A percentile compares a stretch with the other conserved stretches of the same genome.
These are phyloP conservation scores for Linurgus olivaceus DNA, from an alignment of 2,797 vertebrate species.

Conservation along the genomic window DNA sequence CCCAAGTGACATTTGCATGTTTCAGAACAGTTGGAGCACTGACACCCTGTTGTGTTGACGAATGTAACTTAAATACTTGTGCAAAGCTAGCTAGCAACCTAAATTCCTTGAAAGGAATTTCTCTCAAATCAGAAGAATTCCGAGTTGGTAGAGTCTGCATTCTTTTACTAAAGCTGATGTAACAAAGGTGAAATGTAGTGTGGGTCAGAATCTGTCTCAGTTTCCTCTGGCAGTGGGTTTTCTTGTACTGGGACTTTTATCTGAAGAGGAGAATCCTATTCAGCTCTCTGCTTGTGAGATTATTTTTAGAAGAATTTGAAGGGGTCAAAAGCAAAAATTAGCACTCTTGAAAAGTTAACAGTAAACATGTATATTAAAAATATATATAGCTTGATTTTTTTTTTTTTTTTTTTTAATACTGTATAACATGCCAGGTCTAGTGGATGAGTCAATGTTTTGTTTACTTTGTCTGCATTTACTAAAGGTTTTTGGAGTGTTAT, in stretches of 20 bases:
- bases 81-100: not conserved
- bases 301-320: not conserved
- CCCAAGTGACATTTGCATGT: not conserved
- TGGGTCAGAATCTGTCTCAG: not conserved
- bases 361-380: not conserved
- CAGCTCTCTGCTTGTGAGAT: not conserved
- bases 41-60: not conserved
- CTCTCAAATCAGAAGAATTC: not conserved
- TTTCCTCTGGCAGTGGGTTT: not conserved
- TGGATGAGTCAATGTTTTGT: not conserved
- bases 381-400: not conserved
- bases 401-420: not conserved
- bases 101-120: not conserved
- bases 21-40: not conserved
- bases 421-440: fast-evolving
- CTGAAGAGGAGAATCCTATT: not conserved
- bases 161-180: not conserved
- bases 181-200: not conserved
- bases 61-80: not conserved
- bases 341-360: not conserved
- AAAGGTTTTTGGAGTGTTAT: not conserved
- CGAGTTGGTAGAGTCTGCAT: not conserved
- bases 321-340: not conserved
- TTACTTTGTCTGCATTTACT: not conserved
- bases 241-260: not conserved